Percentiles rank a stretch among this genome's conserved stretches.
Conservation (phyloP, 64 coral and sea anemone species). For the Platygyra sinensis region DNA sequence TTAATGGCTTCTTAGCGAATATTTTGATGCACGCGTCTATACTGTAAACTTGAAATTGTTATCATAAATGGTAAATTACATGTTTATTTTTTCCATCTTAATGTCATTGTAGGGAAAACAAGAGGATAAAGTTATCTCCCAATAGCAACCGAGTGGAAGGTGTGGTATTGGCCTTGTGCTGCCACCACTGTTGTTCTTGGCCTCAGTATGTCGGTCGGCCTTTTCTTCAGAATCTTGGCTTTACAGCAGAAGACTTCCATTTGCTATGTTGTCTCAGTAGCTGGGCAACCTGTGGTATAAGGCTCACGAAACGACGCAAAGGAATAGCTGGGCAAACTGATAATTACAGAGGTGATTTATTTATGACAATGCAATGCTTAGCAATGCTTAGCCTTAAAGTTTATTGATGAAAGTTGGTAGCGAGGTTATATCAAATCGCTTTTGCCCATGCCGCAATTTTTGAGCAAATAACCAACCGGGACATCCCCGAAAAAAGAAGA, state of each 20-base stretch:
- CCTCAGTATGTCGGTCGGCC: slow-evolving; percentile 92
- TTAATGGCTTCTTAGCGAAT: too few relatives aligned
- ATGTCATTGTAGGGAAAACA: slow-evolving; percentile 38
- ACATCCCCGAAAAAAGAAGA: too few relatives aligned
- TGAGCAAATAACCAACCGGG: too few relatives aligned
- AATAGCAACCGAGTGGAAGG: slow-evolving; percentile 52
- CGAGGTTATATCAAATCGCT: too few relatives aligned
- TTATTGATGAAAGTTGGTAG: too few relatives aligned
- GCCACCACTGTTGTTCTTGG: slow-evolving; percentile 98
- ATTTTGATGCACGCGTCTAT: too few relatives aligned
- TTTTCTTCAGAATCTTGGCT: slow-evolving; percentile 74
- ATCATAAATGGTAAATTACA: too few relatives aligned
- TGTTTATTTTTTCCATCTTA: not conserved
- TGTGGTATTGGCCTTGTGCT: slow-evolving; percentile 88
- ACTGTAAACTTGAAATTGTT: too few relatives aligned
- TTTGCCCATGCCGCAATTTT: too few relatives aligned
- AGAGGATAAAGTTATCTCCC: slow-evolving; percentile 54
- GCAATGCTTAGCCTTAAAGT: too few relatives aligned
- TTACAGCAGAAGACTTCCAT: slow-evolving; percentile 83
- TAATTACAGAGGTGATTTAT: slow-evolving; percentile 12
- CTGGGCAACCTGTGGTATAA: slow-evolving; percentile 98
- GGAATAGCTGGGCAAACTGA: not conserved
- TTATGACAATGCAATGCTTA: too few relatives aligned
- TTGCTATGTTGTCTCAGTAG: slow-evolving; percentile 87
- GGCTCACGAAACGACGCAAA: slow-evolving; percentile 2